phyloP scores from a whole-genome alignment of 2,113 vertebrate genomes.

The Sebastes schlegelii region DNA sequence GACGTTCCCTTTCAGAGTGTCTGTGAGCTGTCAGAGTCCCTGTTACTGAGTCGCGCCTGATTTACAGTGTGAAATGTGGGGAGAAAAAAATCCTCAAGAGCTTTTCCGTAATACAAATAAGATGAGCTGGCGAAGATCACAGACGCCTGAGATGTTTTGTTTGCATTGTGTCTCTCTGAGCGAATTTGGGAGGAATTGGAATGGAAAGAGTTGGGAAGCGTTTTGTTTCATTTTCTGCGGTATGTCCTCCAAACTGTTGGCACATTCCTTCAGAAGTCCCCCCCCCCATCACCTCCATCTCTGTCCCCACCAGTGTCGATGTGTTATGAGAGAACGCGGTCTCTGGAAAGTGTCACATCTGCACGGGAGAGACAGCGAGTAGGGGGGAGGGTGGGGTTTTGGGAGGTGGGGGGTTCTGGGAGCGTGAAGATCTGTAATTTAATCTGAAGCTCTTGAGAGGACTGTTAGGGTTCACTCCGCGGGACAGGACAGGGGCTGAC shows the following conservation, averaged over 20 bases:
- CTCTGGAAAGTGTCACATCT: constrained; percentile 78
- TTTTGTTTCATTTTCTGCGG: constrained; percentile 49
- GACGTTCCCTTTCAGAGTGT: constrained; percentile 28
- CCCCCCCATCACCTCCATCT: constrained; percentile 31
- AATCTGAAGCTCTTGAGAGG: constrained; percentile 77
- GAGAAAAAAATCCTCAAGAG: constrained; percentile 42
- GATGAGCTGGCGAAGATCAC: constrained; percentile 63
- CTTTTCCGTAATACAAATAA: constrained; percentile 62
- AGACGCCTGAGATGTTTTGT: constrained; percentile 65
- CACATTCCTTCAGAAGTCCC: constrained; percentile 31
- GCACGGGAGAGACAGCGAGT: constrained; percentile 58
- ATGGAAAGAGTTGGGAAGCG: constrained; percentile 12
- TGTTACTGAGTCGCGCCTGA: constrained; percentile 43
- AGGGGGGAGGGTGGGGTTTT: background rate
- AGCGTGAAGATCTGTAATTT: constrained; percentile 78
- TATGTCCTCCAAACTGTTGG: constrained; percentile 40
- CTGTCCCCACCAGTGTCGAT: constrained; percentile 51
- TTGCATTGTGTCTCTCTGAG: constrained; percentile 48
- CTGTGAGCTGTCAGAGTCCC: constrained; percentile 50
- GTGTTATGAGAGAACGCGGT: constrained; percentile 69
- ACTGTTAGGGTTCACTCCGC: constrained; percentile 64
- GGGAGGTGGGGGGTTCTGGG: constrained; percentile 42
- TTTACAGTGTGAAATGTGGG: constrained; percentile 54
- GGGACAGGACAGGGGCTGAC: constrained; percentile 55
- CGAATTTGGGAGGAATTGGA: constrained; percentile 3